Conservation (phyloP, 1,140 invertebrate species). For the Panagrolaimus sp. region DNA sequence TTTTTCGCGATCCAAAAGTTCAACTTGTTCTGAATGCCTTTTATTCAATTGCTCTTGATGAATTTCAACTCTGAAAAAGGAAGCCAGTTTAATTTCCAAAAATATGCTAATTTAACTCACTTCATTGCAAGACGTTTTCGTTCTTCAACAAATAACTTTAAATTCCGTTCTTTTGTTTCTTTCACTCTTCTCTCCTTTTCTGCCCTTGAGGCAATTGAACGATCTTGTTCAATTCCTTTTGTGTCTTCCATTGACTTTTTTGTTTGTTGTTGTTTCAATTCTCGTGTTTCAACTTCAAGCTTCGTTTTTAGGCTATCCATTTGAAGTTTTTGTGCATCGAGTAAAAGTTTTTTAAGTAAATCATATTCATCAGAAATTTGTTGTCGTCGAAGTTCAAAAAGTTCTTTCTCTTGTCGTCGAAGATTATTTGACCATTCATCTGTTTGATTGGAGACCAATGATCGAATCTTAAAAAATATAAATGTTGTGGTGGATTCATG, state of each 20-base stretch:
- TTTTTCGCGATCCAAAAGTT: slow-evolving; percentile 81
- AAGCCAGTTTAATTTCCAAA: slow-evolving; percentile 16
- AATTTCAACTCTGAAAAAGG: slow-evolving; percentile 64
- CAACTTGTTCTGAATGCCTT: slow-evolving; percentile 82
- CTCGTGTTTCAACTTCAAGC: slow-evolving; percentile 90
- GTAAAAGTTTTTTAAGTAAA: slow-evolving; percentile 77
- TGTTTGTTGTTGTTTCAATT: slow-evolving; percentile 88
- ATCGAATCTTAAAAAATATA: slow-evolving; percentile 42
- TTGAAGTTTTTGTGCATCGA: slow-evolving; percentile 75
- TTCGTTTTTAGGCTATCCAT: slow-evolving; percentile 79
- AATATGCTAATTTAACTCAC: slow-evolving; percentile 1
- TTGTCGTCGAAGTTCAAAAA: slow-evolving; percentile 49
- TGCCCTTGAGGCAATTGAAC: slow-evolving; percentile 89
- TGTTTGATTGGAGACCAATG: slow-evolving; percentile 79
- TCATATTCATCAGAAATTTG: slow-evolving; percentile 75
- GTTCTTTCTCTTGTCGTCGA: slow-evolving; percentile 70
- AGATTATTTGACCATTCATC: slow-evolving; percentile 86
- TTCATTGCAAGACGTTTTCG: slow-evolving; percentile 65
- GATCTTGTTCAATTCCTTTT: slow-evolving; percentile 68
- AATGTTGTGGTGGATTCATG: slow-evolving; percentile 14
- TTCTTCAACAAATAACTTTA: slow-evolving; percentile 97
- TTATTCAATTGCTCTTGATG: slow-evolving; percentile 88
- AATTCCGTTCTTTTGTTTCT: slow-evolving; percentile 97
- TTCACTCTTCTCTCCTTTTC: slow-evolving; percentile 79
- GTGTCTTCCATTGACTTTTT: slow-evolving; percentile 94